Conservation (phyloP, 2,113 vertebrate genomes). For the Muntiacus reevesi region DNA sequence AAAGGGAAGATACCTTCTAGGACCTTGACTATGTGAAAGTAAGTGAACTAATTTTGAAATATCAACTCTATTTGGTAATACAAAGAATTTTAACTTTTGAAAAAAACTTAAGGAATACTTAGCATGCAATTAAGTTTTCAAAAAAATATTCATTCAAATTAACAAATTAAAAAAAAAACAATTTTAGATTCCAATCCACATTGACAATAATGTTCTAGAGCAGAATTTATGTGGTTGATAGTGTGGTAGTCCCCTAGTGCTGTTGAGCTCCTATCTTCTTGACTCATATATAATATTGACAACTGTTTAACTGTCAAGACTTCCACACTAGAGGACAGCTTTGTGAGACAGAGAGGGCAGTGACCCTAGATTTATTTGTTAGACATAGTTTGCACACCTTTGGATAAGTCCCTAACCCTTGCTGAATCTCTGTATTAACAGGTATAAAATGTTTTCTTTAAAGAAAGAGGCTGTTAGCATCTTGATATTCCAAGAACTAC, state of each 20-base stretch:
- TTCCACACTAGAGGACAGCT: neutral
- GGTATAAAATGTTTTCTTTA: neutral
- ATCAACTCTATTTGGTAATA: neutral
- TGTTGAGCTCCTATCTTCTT: neutral
- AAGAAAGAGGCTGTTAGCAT: neutral
- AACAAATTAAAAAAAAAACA: neutral
- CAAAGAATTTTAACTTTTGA: neutral
- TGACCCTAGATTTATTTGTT: neutral
- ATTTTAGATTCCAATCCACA: neutral
- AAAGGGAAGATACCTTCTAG: neutral
- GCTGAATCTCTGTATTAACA: neutral
- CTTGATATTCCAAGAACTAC: neutral
- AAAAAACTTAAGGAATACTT: neutral
- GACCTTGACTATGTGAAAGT: neutral
- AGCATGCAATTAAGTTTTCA: neutral
- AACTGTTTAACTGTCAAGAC: neutral
- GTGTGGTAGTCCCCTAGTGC: neutral
- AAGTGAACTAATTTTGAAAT: slow-evolving; percentile 26
- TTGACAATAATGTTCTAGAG: neutral
- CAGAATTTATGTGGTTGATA: neutral
- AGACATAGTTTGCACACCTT: neutral
- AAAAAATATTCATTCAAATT: neutral
- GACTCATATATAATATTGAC: neutral
- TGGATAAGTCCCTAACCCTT: neutral
- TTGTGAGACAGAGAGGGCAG: neutral